phyloP scores from a whole-genome alignment of 1,140 invertebrate genomes.

The Halesus radiatus region DNA sequence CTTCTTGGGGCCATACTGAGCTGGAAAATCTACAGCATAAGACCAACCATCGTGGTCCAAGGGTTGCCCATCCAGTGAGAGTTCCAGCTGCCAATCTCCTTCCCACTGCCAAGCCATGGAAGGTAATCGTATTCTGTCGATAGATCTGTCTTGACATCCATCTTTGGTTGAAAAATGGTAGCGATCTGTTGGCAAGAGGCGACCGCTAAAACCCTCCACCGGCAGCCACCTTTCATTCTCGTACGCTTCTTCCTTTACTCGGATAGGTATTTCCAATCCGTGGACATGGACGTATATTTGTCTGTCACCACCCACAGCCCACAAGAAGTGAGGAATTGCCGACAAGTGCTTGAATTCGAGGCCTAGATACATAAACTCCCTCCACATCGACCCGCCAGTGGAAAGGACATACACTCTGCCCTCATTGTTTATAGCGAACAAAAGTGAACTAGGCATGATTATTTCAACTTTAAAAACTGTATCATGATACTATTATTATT shows the following conservation, averaged over 20 bases:
- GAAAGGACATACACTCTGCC: conserved; percentile 87
- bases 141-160: conserved; percentile 82
- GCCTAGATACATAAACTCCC: conserved; percentile 86
- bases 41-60: conserved; percentile 94
- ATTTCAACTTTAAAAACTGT: neutral
- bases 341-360: conserved; percentile 90
- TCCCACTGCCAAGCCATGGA: conserved; percentile 96
- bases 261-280: conserved; percentile 89
- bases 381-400: conserved; percentile 84
- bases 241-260: conserved; percentile 90
- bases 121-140: conserved; percentile 86
- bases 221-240: conserved; percentile 96
- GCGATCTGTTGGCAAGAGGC: conserved; percentile 88
- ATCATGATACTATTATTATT: too few relatives aligned
- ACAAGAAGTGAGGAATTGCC: conserved; percentile 86
- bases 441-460: conserved; percentile 79
- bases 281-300: conserved; percentile 93
- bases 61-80: conserved; percentile 88
- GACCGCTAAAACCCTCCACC: conserved; percentile 87
- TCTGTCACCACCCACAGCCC: conserved; percentile 92
- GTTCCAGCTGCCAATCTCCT: conserved; percentile 91
- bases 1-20: conserved; percentile 85
- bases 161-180: conserved; percentile 87
- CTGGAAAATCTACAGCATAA: conserved; percentile 93
- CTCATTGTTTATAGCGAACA: conserved; percentile 90